phyloP scores from a whole-genome alignment of 2,888 invertebrate species.

The Perizoma affinitatum region DNA sequence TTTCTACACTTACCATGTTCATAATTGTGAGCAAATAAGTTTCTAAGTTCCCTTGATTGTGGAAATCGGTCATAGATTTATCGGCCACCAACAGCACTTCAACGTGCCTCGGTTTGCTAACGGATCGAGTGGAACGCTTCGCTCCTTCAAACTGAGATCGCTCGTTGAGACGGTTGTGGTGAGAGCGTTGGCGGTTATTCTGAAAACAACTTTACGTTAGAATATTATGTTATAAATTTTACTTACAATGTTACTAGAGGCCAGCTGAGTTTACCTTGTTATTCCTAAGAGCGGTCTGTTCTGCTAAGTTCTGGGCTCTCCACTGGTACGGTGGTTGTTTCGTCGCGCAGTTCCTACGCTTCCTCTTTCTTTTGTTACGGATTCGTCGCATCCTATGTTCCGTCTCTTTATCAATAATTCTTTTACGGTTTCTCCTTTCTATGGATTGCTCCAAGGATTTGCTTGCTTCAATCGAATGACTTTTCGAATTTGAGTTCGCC shows the following conservation, averaged over 20 bases:
- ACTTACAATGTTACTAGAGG: not conserved
- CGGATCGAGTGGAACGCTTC: slow-evolving; percentile 82
- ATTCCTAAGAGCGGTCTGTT: slow-evolving; percentile 45
- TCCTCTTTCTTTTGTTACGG: slow-evolving; percentile 66
- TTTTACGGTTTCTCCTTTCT: slow-evolving; percentile 53
- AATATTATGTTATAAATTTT: no score
- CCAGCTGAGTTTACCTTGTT: slow-evolving; percentile 42
- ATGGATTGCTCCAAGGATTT: slow-evolving; percentile 56
- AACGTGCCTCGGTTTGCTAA: slow-evolving; percentile 91
- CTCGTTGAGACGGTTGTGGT: slow-evolving; percentile 51
- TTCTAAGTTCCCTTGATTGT: slow-evolving; percentile 92
- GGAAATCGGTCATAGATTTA: slow-evolving; percentile 93
- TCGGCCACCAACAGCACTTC: slow-evolving; percentile 95
- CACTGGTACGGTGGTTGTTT: slow-evolving; percentile 76
- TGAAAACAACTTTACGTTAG: slow-evolving; percentile 39
- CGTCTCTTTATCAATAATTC: slow-evolving; percentile 41
- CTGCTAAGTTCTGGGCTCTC: slow-evolving; percentile 58
- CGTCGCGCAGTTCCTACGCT: slow-evolving; percentile 67
- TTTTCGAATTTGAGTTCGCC: slow-evolving; percentile 52
- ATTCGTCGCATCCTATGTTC: slow-evolving; percentile 58
- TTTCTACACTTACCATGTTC: slow-evolving; percentile 89
- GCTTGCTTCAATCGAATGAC: slow-evolving; percentile 61
- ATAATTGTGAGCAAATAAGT: slow-evolving; percentile 95
- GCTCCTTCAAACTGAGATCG: slow-evolving; percentile 41
- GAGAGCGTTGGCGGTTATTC: slow-evolving; percentile 56